Evolutionary conservation across 1,140 invertebrate species (phyloP), one percentile per base, ranked within the genome.

Genomic region (Thaumetopoea pityocampa): DNA sequence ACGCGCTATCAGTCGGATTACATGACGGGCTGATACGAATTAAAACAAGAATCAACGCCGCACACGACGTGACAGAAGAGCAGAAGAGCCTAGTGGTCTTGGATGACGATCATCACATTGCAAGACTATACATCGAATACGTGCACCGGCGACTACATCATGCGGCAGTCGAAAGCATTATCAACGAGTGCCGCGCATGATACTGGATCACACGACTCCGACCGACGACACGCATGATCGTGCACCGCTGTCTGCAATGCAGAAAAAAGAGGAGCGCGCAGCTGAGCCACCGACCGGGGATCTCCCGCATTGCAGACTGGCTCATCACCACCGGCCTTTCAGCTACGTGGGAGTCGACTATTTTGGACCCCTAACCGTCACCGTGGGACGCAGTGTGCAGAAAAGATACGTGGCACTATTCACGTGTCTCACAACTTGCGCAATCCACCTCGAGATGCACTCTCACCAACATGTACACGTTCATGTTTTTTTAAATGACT

Each of bases 381-480:
- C 34, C 0, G 42, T 68, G 0, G 52, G 62, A 5, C 9, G 62
- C n/a, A n/a, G n/a, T n/a, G n/a, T n/a, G n/a, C n/a, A n/a, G n/a
- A n/a, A n/a, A n/a, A n/a, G n/a, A n/a, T n/a, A n/a, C 24, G 57
- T 85, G 5, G 58, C 61, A 3, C 6, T 82, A 5, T 85, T 85
- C 32, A 66, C 73, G 0, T 83, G 81, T 34, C 24, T 65, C 0
- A 43, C 59, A 0, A 74, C 48, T 0, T 11, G 53, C n/a, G 68
- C 60, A 0, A 34, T 66, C 0, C 58, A 69, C 12, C n/a, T 72
- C 0, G 63, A 87, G 30, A 11, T 74, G 0, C n/a, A n/a, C n/a
- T n/a, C n/a, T n/a, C n/a, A n/a, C n/a, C n/a, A n/a, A n/a, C n/a
- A n/a, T n/a, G n/a, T n/a, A n/a, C n/a, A n/a, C n/a, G n/a, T n/a